Base-by-base conservation (phyloP, 2,888 invertebrate genomes). In the Pantelozetes paolii region DNA sequence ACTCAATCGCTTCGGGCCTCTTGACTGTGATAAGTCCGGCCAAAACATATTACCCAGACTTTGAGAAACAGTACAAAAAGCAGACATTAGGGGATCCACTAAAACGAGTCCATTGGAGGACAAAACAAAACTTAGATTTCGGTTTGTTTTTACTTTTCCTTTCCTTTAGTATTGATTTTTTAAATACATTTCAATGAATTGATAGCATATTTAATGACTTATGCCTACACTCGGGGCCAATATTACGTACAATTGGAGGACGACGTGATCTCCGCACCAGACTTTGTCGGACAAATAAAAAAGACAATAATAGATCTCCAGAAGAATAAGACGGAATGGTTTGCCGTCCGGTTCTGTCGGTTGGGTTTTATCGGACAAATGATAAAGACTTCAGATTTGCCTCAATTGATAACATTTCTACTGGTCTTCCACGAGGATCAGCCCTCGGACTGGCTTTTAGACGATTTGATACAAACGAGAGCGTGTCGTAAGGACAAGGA, bases 371-470 rank as follows among this genome's bases (percentile, higher is more conserved):
- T 67, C 26, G 77, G 77, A 3, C 85, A 85, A 85, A 87, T 98
- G 85, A 95, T 98, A 83, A 90, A 91, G 80, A 90, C 92, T 32
- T 87, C 89, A 0, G 91, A 94, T 80, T 84, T 97, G 36, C 89
- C 91, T 0, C 89, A 90, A 85, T 85, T 97, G 77, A 89, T 94
- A 48, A 91, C 93, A 78, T 97, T 94, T 83, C 90, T 97, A 79
- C 88, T 97, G 82, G 90, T 97, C 87, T 97, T 97, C 82, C 92
- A 94, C 83, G 89, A 89, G 80, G 94, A 95, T 80, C 94, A 96
- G 84, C 97, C 97, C 0, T 94, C 95, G 1, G 97, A 98, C 81
- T 98, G 97, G 97, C 85, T 98, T 11, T 84, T 97, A 13, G 94
- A 94, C 80, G 90, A 94, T 82, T 88, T 94, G 77, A 87, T 96